Evolutionary conservation across 1,140 invertebrate species (phyloP).

Genomic region (Mycetomoellerius zeteki): DNA sequence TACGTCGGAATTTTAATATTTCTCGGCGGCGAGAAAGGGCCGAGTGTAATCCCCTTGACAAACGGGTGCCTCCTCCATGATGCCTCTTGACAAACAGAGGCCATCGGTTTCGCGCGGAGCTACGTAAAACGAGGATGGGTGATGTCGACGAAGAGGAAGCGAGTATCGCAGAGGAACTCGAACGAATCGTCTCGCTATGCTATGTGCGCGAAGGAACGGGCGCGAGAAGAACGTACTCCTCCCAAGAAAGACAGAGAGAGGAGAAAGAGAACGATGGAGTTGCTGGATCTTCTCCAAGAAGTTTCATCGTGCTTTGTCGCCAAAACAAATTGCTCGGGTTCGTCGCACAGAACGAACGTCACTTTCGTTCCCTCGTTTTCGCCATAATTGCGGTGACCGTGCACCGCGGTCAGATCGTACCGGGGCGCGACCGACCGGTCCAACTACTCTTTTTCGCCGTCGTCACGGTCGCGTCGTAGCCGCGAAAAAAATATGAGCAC

Average conservation of each 20-base stretch:
- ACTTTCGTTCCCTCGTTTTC: constrained; percentile 45
- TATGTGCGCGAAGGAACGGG: too few species aligned
- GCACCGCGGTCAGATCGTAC: constrained; percentile 31
- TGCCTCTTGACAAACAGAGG: constrained; percentile 79
- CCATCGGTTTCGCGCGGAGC: constrained; percentile 74
- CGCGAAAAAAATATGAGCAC: constrained; percentile 51
- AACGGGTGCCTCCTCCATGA: constrained; percentile 75
- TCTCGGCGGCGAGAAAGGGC: constrained; percentile 64
- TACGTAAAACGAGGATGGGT: constrained; percentile 5
- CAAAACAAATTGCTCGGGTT: constrained; percentile 80
- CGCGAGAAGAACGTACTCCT: not conserved
- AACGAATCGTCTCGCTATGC: constrained; percentile 42
- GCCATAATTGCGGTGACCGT: constrained; percentile 67
- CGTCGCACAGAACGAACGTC: constrained; percentile 60
- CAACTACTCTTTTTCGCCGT: constrained; percentile 18
- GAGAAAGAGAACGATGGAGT: constrained; percentile 49
- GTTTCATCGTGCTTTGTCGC: constrained; percentile 79
- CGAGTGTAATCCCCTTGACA: constrained; percentile 79
- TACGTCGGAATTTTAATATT: constrained; percentile 81
- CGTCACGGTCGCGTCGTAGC: not conserved
- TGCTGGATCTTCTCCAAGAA: constrained; percentile 80
- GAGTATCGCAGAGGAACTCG: constrained; percentile 26
- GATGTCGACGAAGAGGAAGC: constrained; percentile 8
- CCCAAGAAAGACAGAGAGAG: not conserved
- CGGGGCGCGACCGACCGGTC: not conserved